phyloP scores from a whole-genome alignment of 2,113 vertebrate species.

The Copsychus sechellarum region DNA sequence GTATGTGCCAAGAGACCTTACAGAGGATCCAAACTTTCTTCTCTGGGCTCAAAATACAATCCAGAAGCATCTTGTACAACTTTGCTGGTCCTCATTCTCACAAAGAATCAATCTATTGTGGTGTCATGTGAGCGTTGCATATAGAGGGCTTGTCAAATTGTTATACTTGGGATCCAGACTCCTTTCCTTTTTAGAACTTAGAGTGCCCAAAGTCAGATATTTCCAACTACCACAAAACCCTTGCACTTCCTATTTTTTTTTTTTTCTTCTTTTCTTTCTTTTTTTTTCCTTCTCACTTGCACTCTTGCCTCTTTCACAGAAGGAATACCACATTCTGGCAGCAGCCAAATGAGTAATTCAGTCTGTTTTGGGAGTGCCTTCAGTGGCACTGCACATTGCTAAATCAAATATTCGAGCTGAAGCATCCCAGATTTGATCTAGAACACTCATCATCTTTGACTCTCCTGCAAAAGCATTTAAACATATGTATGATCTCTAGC shows the following conservation, averaged over 20 bases:
- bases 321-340: not conserved
- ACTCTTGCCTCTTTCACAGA: not conserved
- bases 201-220: not conserved
- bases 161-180: not conserved
- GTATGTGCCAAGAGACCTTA: not conserved
- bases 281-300: not conserved
- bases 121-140: not conserved
- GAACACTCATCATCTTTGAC: not conserved
- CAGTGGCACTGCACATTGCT: not conserved
- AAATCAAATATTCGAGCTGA: not conserved
- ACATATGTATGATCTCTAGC: not conserved
- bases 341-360: not conserved
- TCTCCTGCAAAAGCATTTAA: not conserved
- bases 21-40: not conserved
- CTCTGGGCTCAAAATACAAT: not conserved
- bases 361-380: not conserved
- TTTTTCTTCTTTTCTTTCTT: rapidly evolving
- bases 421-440: not conserved
- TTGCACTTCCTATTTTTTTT: rapidly evolving
- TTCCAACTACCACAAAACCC: not conserved
- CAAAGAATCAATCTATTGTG: not conserved
- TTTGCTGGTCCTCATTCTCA: not conserved
- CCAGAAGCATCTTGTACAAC: not conserved
- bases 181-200: not conserved
- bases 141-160: not conserved